phyloP scores from a whole-genome alignment of 2,113 vertebrate species.

The Amazona guildingii region DNA sequence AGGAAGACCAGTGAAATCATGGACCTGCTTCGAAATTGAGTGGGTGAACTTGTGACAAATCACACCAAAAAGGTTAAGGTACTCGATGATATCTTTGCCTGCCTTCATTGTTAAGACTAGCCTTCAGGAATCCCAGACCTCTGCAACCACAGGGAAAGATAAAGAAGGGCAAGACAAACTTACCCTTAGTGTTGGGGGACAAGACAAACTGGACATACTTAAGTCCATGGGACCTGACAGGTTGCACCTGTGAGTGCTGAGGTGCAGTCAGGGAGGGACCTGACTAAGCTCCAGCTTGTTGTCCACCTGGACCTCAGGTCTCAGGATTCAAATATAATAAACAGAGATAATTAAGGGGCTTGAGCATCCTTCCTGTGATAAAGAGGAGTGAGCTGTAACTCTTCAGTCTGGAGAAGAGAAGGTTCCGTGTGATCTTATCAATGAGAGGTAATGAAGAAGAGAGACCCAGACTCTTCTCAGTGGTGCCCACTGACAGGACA shows the following conservation, averaged over 20 bases:
- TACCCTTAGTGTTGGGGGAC: not conserved
- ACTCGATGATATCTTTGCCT: not conserved
- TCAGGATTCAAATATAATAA: not conserved
- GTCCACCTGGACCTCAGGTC: not conserved
- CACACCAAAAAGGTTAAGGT: not conserved
- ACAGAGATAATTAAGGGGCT: not conserved
- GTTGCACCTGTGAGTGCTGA: not conserved
- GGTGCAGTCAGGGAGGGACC: not conserved
- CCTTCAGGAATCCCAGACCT: not conserved
- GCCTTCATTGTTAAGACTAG: not conserved
- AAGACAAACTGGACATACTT: rapidly evolving
- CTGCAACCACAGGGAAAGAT: not conserved
- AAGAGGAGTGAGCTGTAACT: not conserved
- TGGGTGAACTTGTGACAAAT: not conserved
- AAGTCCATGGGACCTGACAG: not conserved
- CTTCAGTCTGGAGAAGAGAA: not conserved
- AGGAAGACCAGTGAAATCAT: not conserved
- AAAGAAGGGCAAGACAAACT: not conserved
- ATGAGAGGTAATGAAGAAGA: not conserved
- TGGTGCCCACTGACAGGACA: not conserved
- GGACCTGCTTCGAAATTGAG: not conserved
- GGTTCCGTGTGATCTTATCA: not conserved
- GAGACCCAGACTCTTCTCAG: not conserved
- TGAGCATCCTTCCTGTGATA: not conserved
- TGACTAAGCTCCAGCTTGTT: not conserved